Evolutionary conservation across 2,888 invertebrate genomes (phyloP).

Genomic region (Dysmachus trigonus): DNA sequence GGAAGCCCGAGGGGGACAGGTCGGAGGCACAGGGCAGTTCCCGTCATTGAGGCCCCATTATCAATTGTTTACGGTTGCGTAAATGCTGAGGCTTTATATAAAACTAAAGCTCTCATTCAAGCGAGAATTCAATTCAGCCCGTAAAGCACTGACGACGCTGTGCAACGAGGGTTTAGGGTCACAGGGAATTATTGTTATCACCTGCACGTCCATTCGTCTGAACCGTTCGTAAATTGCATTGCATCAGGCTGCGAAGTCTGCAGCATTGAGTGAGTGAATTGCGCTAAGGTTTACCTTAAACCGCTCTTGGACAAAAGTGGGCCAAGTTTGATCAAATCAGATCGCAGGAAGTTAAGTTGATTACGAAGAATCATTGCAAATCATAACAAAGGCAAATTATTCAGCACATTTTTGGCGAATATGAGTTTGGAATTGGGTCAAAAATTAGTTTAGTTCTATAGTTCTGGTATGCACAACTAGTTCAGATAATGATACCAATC

Average conservation of each 20-base stretch:
- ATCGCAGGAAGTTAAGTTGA: background rate
- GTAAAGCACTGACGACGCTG: background rate
- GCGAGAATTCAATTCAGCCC: background rate
- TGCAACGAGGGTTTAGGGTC: slow-evolving; percentile 3
- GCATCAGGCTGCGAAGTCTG: background rate
- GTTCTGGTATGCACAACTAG: background rate
- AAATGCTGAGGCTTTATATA: background rate
- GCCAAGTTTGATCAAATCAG: slow-evolving; percentile 10
- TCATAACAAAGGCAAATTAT: background rate
- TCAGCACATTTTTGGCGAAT: background rate
- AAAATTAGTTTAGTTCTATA: background rate
- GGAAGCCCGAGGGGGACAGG: background rate
- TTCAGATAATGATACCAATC: background rate
- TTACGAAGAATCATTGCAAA: background rate
- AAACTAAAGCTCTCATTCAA: background rate
- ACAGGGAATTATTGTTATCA: background rate
- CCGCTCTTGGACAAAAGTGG: background rate
- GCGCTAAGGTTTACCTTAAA: background rate
- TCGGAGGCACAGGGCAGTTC: background rate
- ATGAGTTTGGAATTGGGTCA: background rate
- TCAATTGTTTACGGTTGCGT: slow-evolving; percentile 31
- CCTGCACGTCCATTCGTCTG: background rate
- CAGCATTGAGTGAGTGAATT: background rate
- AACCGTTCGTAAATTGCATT: background rate
- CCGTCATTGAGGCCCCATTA: background rate